These are phyloP conservation scores for Alces alces DNA, from an alignment of 2,113 vertebrate genomes.

Conservation along the genomic window DNA sequence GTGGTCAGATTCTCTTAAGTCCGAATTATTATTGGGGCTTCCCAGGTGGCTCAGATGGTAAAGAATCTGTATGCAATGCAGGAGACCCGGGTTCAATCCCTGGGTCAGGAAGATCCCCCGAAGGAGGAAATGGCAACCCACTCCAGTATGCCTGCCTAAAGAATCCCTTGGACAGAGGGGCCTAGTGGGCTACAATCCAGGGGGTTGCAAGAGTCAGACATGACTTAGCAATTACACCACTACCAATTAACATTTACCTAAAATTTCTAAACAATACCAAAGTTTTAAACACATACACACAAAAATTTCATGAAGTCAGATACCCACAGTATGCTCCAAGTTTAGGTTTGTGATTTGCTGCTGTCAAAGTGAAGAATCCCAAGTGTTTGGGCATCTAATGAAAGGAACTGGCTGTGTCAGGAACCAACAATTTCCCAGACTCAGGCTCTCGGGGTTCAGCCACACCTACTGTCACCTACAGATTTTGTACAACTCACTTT, in stretches of 20 bases:
- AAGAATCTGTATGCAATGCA: not conserved
- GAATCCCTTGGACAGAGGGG: not conserved
- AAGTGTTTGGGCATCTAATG: not conserved
- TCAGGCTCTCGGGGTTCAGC: not conserved
- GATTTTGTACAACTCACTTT: not conserved
- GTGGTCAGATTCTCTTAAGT: not conserved
- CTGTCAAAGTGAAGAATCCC: not conserved
- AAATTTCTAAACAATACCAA: not conserved
- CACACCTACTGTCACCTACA: not conserved
- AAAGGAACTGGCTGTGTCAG: not conserved
- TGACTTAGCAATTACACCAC: not conserved
- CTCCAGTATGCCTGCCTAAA: not conserved
- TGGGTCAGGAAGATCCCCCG: not conserved
- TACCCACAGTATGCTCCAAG: not conserved
- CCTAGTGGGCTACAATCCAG: not conserved
- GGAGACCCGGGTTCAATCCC: not conserved
- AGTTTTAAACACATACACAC: not conserved
- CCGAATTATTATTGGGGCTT: not conserved
- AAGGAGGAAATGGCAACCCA: not conserved
- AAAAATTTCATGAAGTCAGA: not conserved
- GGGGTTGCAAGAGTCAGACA: not conserved
- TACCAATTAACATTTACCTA: not conserved
- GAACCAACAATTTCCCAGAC: not conserved
- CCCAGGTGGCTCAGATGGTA: not conserved
- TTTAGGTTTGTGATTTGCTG: not conserved